Conservation (phyloP, 2,888 invertebrate genomes). For the Steinernema carpocapsae region DNA sequence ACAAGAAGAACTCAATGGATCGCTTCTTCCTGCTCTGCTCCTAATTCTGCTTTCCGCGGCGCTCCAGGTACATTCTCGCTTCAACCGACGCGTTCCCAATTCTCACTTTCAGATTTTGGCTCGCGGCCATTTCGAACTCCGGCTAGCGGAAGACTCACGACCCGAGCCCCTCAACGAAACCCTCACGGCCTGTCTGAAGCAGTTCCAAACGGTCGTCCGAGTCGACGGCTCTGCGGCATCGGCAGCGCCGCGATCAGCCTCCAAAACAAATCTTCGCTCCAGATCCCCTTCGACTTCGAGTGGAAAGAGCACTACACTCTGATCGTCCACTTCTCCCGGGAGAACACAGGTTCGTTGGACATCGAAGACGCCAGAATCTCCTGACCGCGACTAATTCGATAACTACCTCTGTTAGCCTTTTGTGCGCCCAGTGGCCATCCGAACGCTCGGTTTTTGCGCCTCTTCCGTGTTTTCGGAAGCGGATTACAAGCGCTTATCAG, state of each 20-base stretch:
- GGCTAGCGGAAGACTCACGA: neutral
- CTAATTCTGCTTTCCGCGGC: too few species aligned
- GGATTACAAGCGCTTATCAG: slow-evolving; percentile 23
- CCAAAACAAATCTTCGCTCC: neutral
- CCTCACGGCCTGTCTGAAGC: slow-evolving; percentile 14
- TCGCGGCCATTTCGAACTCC: slow-evolving; percentile 10
- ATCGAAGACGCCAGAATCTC: neutral
- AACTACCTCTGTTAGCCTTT: slow-evolving; percentile 16
- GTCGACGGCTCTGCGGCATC: slow-evolving; percentile 17
- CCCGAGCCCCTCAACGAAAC: neutral
- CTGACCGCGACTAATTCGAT: slow-evolving; percentile 28
- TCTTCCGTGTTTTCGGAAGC: slow-evolving; percentile 32
- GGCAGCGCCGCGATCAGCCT: slow-evolving; percentile 8
- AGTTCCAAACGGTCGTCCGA: slow-evolving; percentile 7
- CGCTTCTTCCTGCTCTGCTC: too few species aligned
- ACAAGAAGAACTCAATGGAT: too few species aligned
- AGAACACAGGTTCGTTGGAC: neutral
- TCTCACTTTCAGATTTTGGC: neutral
- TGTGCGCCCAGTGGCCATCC: neutral
- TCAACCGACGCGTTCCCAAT: too few species aligned
- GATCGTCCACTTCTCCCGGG: slow-evolving; percentile 2
- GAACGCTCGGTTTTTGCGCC: neutral
- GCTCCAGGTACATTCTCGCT: too few species aligned
- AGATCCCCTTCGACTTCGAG: slow-evolving; percentile 20
- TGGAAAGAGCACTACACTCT: slow-evolving; percentile 32